Percentiles rank a stretch among this genome's conserved stretches.
Conservation (phyloP, 1,140 invertebrate genomes). For the Ephestia elutella region DNA sequence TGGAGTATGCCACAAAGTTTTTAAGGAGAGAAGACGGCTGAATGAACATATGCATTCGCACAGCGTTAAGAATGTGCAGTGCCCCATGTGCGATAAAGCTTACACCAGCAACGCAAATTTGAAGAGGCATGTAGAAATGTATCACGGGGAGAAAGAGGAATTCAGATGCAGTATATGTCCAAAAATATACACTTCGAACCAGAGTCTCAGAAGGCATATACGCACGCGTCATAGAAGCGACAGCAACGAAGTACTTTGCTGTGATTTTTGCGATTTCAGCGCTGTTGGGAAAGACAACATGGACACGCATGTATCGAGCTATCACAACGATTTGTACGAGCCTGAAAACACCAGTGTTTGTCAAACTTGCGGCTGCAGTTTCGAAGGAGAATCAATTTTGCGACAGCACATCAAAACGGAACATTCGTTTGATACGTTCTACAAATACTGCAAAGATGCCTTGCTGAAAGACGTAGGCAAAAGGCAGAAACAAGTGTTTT, state of each 20-base stretch:
- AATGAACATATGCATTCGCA: slow-evolving; percentile 45
- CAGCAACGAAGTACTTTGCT: slow-evolving; percentile 18
- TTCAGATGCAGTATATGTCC: slow-evolving; percentile 45
- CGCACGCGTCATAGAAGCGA: slow-evolving; percentile 26
- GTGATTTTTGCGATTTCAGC: slow-evolving; percentile 27
- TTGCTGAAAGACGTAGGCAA: slow-evolving; percentile 24
- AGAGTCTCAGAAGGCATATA: slow-evolving; percentile 43
- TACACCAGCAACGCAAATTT: slow-evolving; percentile 46
- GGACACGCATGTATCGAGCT: slow-evolving; percentile 23
- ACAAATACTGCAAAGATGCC: slow-evolving; percentile 46
- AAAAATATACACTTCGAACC: slow-evolving; percentile 51
- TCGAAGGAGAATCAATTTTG: slow-evolving; percentile 30
- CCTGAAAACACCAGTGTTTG: slow-evolving; percentile 20
- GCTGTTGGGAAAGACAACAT: slow-evolving; percentile 31
- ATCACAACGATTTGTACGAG: slow-evolving; percentile 14
- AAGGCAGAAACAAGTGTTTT: slow-evolving; percentile 14
- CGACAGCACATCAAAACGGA: slow-evolving; percentile 44
- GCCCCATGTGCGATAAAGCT: slow-evolving; percentile 41
- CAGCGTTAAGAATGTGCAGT: slow-evolving; percentile 24
- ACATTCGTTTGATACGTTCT: slow-evolving; percentile 51
- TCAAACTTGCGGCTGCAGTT: slow-evolving; percentile 31
- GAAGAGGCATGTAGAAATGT: slow-evolving; percentile 44
- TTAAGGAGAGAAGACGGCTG: slow-evolving; percentile 37
- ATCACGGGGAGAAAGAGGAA: slow-evolving; percentile 36
- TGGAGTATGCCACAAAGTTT: slow-evolving; percentile 41